Conservation (phyloP, 1,140 invertebrate species). For the Papilio xuthus region DNA sequence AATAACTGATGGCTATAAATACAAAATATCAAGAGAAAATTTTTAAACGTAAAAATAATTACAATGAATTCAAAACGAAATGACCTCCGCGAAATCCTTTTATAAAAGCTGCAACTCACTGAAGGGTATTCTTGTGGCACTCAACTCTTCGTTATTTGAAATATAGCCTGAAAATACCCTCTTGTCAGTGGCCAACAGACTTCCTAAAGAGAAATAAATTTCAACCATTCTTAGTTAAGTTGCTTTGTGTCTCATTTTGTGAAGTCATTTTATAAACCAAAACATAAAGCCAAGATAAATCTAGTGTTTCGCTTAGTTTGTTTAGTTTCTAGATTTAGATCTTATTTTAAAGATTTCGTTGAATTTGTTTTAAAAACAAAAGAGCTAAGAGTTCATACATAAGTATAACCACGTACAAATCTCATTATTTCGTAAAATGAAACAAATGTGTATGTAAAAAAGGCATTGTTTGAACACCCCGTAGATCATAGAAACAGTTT, state of each 20-base stretch:
- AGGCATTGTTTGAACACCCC: neutral
- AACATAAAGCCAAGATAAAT: neutral
- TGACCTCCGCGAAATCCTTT: neutral
- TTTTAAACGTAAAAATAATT: neutral
- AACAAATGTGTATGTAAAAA: neutral
- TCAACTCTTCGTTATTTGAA: constrained; percentile 25
- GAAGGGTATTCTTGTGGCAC: neutral
- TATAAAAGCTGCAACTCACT: constrained; percentile 10
- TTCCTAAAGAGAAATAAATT: constrained; percentile 14
- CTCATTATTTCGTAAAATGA: neutral
- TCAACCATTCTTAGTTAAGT: constrained; percentile 18
- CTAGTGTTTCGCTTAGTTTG: too few species aligned
- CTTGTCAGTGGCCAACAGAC: neutral
- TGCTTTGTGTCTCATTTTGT: neutral
- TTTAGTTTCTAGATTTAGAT: too few species aligned
- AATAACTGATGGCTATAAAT: too few species aligned
- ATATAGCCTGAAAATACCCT: constrained; percentile 7
- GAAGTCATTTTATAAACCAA: neutral
- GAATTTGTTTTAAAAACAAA: neutral
- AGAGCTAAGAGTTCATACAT: too few species aligned
- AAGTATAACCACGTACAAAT: neutral
- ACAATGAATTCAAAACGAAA: neutral
- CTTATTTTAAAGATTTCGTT: too few species aligned
- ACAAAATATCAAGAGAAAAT: too few species aligned
- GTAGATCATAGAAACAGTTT: neutral